Evolutionary conservation across 64 coral and sea anemone species (phyloP), one percentile per base, ranked within the genome.

Genomic region (Hydrozoanthus tunicans): DNA sequence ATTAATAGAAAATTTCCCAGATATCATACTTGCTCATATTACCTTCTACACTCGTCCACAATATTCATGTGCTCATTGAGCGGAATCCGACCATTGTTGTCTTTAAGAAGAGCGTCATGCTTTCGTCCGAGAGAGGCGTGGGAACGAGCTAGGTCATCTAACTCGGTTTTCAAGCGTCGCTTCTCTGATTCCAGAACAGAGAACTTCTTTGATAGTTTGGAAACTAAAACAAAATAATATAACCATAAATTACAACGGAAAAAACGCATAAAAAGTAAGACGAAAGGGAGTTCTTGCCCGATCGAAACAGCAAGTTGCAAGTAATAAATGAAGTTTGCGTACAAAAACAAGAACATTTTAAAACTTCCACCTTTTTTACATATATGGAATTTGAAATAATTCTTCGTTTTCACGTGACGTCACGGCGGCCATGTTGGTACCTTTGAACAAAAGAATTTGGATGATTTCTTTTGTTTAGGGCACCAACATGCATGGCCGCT

Each of bases 1-100:
- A 43, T 43, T 43, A 43, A 43, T 43, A 43, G 32, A 43, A 7
- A 51, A 77, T 12, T 11, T 77, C 23, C 9, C 10, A 3, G 55
- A 5, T 14, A 24, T 14, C 0, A 59, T 26, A 11, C 8, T 68
- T 56, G 9, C 51, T 24, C 53, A 58, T 23, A 24, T n/a, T 93
- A 98, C 96, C 96, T 98, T 66, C 80, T 66, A 70, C 90, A 98
- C n/a, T 98, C 96, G 61, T 98, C 91, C 72, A 98, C 90, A 64
- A 93, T 93, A 27, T 58, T 90, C 52, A 98, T 64, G 60, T 98
- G 96, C 32, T 94, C 90, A 23, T 81, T 66, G 59, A 98, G 75
- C 2, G 73, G 64, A 68, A 98, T 98, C 75, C 90, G 89, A 13
- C 67, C 73, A 7, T 94, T 86, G 11, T 90, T 72, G 51, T 98